Percentiles rank a stretch among this genome's conserved stretches.
Conservation (phyloP, 2,888 invertebrate genomes). For the Pseudococcus jackbeardsleyi region DNA sequence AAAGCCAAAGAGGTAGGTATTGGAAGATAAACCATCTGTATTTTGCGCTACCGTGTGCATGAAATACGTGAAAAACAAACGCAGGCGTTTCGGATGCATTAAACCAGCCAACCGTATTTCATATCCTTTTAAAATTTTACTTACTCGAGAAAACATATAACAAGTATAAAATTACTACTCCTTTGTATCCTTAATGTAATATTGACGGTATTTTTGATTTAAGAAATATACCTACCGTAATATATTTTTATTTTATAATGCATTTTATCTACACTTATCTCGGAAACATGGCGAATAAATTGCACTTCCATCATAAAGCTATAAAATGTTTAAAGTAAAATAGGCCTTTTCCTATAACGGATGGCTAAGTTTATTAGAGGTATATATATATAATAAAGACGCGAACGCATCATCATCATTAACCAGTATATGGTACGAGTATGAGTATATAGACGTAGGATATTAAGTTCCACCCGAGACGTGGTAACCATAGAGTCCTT, state of each 20-base stretch:
- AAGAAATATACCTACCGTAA: neutral
- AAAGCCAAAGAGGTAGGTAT: neutral
- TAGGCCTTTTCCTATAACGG: slow-evolving; percentile 41
- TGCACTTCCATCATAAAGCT: slow-evolving; percentile 40
- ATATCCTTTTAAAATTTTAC: slow-evolving; percentile 52
- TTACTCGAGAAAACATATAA: slow-evolving; percentile 16
- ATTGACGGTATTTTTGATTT: slow-evolving; percentile 44
- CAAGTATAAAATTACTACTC: slow-evolving; percentile 45
- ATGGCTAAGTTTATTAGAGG: slow-evolving; percentile 54
- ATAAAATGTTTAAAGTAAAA: slow-evolving; percentile 42
- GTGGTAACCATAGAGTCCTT: slow-evolving; percentile 39
- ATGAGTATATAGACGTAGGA: slow-evolving; percentile 24
- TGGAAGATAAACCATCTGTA: neutral
- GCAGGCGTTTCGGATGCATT: slow-evolving; percentile 25
- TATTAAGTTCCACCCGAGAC: slow-evolving; percentile 28
- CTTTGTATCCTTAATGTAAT: slow-evolving; percentile 43
- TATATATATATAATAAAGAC: slow-evolving; percentile 9
- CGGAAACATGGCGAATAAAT: slow-evolving; percentile 4
- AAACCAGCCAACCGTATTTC: slow-evolving; percentile 43
- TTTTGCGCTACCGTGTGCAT: neutral
- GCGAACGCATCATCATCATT: slow-evolving; percentile 45
- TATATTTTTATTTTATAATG: slow-evolving; percentile 43
- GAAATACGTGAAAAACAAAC: slow-evolving; percentile 16
- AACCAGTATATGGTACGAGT: slow-evolving; percentile 11
- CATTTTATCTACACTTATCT: slow-evolving; percentile 27